A percentile compares a stretch with the other conserved stretches of the same genome.
Evolutionary conservation across 2,888 invertebrate species (phyloP).

Genomic region (Pseudolycoriella hygida): DNA sequence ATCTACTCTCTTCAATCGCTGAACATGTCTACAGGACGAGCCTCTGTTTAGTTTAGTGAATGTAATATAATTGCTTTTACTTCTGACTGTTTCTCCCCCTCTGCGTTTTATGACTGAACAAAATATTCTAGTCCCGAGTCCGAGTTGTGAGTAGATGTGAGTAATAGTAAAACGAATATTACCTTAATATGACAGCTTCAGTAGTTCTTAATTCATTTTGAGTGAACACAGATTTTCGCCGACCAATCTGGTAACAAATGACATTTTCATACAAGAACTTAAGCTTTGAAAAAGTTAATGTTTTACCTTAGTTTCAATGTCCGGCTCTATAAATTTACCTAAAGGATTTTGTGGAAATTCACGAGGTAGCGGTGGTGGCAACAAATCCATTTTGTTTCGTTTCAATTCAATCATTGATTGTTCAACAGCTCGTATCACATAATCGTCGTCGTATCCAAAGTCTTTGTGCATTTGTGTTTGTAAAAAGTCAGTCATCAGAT

Average conservation of each 20-base stretch:
- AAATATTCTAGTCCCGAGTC: no score
- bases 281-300: background rate
- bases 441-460: conserved; percentile 76
- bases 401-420: conserved; percentile 67
- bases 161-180: background rate
- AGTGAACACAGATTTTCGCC: conserved; percentile 52
- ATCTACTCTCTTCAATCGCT: no score
- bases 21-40: no score
- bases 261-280: no score
- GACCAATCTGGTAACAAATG: conserved; percentile 35
- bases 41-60: no score
- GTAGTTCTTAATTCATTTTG: conserved; percentile 54
- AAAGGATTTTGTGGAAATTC: conserved; percentile 67
- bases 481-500: conserved; percentile 57
- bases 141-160: no score
- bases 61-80: no score
- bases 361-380: conserved; percentile 49
- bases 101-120: no score
- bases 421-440: conserved; percentile 62
- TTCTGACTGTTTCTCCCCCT: no score
- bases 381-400: conserved; percentile 59
- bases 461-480: conserved; percentile 61
- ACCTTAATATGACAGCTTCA: conserved; percentile 41
- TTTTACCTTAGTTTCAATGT: conserved; percentile 41
- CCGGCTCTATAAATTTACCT: conserved; percentile 59